Percentiles rank a stretch among this genome's conserved stretches.
phyloP scores from a whole-genome alignment of 2,113 vertebrate species.

The Alectura lathami region DNA sequence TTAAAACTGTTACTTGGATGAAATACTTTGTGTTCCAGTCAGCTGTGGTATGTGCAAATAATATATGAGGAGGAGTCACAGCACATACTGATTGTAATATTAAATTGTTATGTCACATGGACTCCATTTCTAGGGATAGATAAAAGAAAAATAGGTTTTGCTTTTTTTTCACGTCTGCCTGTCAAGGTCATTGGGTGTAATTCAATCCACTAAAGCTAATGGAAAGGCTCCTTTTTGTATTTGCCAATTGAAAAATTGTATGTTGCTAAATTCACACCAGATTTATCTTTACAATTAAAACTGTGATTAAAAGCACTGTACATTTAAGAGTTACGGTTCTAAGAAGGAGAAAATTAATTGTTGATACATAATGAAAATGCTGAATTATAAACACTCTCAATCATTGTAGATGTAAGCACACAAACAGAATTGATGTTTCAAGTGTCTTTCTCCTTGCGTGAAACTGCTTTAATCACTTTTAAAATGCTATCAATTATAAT shows the following conservation, averaged over 20 bases:
- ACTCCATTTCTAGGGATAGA: not conserved
- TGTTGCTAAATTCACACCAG: not conserved
- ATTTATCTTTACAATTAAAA: conserved; percentile 9
- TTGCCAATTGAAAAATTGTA: not conserved
- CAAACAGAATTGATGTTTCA: not conserved
- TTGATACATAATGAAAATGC: not conserved
- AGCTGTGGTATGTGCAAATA: not conserved
- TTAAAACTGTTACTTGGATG: not conserved
- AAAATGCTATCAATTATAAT: conserved; percentile 26
- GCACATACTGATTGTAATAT: not conserved
- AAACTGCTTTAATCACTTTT: conserved; percentile 25
- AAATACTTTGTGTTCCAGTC: not conserved
- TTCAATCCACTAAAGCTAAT: not conserved
- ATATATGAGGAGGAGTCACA: not conserved
- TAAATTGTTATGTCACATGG: not conserved
- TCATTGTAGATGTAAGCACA: not conserved
- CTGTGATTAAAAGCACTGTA: not conserved
- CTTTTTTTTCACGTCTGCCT: not conserved
- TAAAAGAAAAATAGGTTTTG: not conserved
- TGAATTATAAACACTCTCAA: not conserved
- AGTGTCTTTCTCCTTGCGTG: not conserved
- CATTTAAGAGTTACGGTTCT: not conserved
- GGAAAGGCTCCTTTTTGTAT: not conserved
- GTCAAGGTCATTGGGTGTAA: not conserved
- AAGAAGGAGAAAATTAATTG: not conserved